These are phyloP conservation scores for Hylaeus anthracinus DNA, from an alignment of 1,140 invertebrate species.

Conservation along the genomic window DNA sequence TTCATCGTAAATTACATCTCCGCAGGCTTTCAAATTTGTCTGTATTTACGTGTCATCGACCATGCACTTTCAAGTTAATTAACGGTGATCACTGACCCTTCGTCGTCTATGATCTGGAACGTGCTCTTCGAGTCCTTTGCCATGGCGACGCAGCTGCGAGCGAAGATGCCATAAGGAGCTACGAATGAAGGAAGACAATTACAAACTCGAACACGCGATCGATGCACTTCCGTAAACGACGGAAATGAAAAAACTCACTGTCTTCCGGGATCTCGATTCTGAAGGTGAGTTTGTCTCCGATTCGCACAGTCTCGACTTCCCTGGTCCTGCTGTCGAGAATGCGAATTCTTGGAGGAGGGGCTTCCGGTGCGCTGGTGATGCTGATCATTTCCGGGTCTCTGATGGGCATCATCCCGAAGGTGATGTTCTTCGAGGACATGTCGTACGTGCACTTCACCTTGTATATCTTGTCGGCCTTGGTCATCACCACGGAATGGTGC, in stretches of 20 bases:
- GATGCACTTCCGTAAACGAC: background rate
- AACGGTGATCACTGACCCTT: conserved; percentile 85
- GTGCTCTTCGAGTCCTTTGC: conserved; percentile 97
- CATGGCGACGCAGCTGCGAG: conserved; percentile 97
- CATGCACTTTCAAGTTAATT: too few species aligned
- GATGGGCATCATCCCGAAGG: conserved; percentile 98
- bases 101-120: conserved; percentile 97
- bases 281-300: conserved; percentile 96
- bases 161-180: conserved; percentile 98
- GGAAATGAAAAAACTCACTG: conserved; percentile 85
- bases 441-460: conserved; percentile 98
- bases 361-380: conserved; percentile 96
- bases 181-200: conserved; percentile 65
- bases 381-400: conserved; percentile 97
- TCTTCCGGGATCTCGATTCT: conserved; percentile 97
- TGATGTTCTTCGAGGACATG: conserved; percentile 97
- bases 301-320: conserved; percentile 96
- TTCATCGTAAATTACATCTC: too few species aligned
- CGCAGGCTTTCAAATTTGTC: too few species aligned
- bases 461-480: conserved; percentile 98
- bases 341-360: conserved; percentile 94
- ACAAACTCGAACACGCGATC: background rate
- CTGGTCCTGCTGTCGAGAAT: conserved; percentile 91
- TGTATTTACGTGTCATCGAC: too few species aligned
- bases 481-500: conserved; percentile 98